Conservation (phyloP, 1,140 invertebrate species). For the Pachyrhynchus sulphureomaculatus region DNA sequence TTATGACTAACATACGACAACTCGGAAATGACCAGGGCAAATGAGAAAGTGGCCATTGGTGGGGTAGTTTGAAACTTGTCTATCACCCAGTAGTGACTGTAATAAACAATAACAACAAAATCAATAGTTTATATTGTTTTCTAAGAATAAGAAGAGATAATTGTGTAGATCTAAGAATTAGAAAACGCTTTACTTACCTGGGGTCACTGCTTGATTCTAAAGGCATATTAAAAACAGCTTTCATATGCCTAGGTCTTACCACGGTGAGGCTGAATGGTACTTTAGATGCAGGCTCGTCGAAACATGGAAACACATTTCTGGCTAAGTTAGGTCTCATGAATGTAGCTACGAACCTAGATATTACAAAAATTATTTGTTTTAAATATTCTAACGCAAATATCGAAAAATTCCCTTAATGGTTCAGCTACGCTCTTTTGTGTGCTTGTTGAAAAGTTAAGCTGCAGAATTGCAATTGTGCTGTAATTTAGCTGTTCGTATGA, state of each 20-base stretch:
- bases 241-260: conserved; percentile 60
- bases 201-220: conserved; percentile 49
- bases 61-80: conserved; percentile 73
- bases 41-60: conserved; percentile 80
- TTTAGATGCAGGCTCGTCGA: conserved; percentile 88
- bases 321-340: conserved; percentile 82
- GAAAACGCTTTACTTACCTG: conserved; percentile 21
- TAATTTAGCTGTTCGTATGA: too few species aligned
- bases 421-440: too few species aligned
- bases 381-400: too few species aligned
- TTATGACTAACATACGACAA: conserved; percentile 50
- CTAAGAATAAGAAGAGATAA: too few species aligned
- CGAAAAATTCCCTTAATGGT: too few species aligned
- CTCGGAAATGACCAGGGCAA: conserved; percentile 81
- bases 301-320: conserved; percentile 85
- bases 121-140: too few species aligned
- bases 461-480: too few species aligned
- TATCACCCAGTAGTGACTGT: conserved; percentile 56
- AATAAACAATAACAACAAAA: too few species aligned
- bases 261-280: conserved; percentile 67
- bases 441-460: too few species aligned
- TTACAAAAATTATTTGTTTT: background rate
- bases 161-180: too few species aligned
- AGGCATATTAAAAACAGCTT: conserved; percentile 65
- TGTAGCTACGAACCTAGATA: conserved; percentile 59